A percentile compares a stretch with the other conserved stretches of the same genome.
These are phyloP conservation scores for Xanthia icteritia DNA, from an alignment of 2,888 invertebrate genomes.

Conservation along the genomic window DNA sequence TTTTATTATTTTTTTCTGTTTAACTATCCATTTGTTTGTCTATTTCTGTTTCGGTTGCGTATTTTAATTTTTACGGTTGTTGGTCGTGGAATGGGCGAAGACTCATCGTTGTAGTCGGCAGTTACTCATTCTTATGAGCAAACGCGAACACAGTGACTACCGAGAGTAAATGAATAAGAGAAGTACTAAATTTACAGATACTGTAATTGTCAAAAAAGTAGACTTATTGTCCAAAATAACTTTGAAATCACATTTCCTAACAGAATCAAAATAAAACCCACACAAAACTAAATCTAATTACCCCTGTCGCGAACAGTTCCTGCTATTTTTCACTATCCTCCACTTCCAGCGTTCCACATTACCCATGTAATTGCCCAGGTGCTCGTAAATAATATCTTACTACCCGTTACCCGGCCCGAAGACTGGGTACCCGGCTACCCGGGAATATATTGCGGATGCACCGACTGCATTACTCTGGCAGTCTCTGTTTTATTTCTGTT, in stretches of 20 bases:
- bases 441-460: conserved; percentile 62
- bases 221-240: neutral
- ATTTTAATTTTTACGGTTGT: conserved; percentile 65
- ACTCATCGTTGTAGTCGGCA: neutral
- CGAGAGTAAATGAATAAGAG: neutral
- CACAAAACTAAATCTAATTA: conserved; percentile 61
- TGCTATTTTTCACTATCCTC: conserved; percentile 62
- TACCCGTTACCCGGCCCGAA: conserved; percentile 33
- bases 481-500: conserved; percentile 65
- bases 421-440: conserved; percentile 31
- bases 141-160: neutral
- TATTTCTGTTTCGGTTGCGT: conserved; percentile 67
- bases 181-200: neutral
- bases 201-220: neutral
- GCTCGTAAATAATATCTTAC: conserved; percentile 74
- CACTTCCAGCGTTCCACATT: conserved; percentile 78
- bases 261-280: conserved; percentile 49
- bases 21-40: conserved; percentile 76
- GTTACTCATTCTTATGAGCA: conserved; percentile 21
- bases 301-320: conserved; percentile 59
- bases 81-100: conserved; percentile 50
- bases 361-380: conserved; percentile 78
- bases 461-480: conserved; percentile 58
- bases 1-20: conserved; percentile 79
- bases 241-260: neutral